Conservation (phyloP, 2,888 invertebrate species). For the Ophion slaviceki region DNA sequence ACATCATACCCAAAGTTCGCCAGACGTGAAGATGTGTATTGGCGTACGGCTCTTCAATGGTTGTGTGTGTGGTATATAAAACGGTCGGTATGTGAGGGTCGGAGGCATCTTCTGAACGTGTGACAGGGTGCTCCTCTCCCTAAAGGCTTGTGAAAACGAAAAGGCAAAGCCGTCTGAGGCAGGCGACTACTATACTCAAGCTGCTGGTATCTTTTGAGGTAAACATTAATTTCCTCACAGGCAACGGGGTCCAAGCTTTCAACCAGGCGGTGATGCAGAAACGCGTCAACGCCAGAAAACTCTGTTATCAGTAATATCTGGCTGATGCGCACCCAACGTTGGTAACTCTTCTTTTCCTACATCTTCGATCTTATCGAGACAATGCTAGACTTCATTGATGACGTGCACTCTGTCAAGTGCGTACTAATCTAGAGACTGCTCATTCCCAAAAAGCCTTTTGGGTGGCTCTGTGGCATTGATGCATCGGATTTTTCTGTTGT, state of each 20-base stretch:
- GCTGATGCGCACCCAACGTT: not conserved
- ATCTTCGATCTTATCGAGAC: not conserved
- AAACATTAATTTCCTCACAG: slow-evolving; percentile 53
- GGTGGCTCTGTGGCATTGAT: not conserved
- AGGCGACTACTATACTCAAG: slow-evolving; percentile 20
- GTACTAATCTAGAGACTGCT: not conserved
- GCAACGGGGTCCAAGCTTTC: slow-evolving; percentile 38
- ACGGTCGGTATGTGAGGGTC: not conserved
- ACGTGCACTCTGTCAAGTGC: not conserved
- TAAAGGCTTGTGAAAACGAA: slow-evolving; percentile 25
- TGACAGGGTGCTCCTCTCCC: slow-evolving; percentile 26
- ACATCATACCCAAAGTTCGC: not conserved
- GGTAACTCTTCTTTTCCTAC: not conserved
- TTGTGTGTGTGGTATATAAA: not conserved
- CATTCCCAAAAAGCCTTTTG: not conserved
- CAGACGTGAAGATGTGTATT: slow-evolving; percentile 23
- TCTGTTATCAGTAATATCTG: not conserved
- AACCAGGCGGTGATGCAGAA: slow-evolving; percentile 31
- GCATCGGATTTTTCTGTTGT: not conserved
- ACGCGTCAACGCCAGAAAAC: slow-evolving; percentile 23
- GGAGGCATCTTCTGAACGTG: slow-evolving; percentile 40
- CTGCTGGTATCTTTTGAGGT: slow-evolving; percentile 31
- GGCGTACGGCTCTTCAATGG: not conserved
- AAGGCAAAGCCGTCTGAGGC: slow-evolving; percentile 26
- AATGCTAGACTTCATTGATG: not conserved